These are phyloP conservation scores for Epinotia bilunana DNA, from an alignment of 2,888 invertebrate genomes.

Conservation along the genomic window DNA sequence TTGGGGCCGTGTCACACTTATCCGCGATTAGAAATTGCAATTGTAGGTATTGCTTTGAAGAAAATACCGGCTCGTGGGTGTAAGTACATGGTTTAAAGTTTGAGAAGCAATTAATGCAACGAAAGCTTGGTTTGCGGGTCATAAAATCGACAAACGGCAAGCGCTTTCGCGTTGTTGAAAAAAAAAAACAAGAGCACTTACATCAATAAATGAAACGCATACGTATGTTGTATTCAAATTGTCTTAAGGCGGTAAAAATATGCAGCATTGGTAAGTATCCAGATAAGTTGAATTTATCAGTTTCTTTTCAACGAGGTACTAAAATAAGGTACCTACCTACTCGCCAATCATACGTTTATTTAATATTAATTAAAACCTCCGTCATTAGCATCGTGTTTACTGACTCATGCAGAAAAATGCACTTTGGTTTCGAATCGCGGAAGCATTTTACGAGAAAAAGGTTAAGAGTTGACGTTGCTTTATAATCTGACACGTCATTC, in stretches of 20 bases:
- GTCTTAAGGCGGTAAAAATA: not conserved
- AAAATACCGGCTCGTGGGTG: constrained; percentile 72
- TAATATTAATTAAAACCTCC: constrained; percentile 55
- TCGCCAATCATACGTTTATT: constrained; percentile 27
- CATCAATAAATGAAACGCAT: not conserved
- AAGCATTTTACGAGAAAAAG: constrained; percentile 62
- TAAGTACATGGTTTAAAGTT: constrained; percentile 55
- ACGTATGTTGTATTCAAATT: not conserved
- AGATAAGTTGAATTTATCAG: not conserved
- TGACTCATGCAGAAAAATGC: constrained; percentile 56
- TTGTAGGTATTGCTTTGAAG: constrained; percentile 66
- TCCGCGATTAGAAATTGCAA: constrained; percentile 80
- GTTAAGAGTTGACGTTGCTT: constrained; percentile 61
- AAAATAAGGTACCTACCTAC: constrained; percentile 8
- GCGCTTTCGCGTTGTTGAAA: not conserved
- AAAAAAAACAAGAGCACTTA: not conserved
- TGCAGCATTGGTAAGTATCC: not conserved
- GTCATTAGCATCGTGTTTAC: constrained; percentile 59
- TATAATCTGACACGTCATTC: constrained; percentile 56
- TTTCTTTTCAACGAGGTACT: not conserved
- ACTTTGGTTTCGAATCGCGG: constrained; percentile 60
- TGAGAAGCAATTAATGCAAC: constrained; percentile 29
- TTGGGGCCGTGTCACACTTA: constrained; percentile 81
- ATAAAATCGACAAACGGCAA: constrained; percentile 19
- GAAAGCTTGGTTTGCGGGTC: constrained; percentile 21